A percentile compares a stretch with the other conserved stretches of the same genome.
Conservation (phyloP, 2,888 invertebrate genomes). For the Drosophila subquinaria region DNA sequence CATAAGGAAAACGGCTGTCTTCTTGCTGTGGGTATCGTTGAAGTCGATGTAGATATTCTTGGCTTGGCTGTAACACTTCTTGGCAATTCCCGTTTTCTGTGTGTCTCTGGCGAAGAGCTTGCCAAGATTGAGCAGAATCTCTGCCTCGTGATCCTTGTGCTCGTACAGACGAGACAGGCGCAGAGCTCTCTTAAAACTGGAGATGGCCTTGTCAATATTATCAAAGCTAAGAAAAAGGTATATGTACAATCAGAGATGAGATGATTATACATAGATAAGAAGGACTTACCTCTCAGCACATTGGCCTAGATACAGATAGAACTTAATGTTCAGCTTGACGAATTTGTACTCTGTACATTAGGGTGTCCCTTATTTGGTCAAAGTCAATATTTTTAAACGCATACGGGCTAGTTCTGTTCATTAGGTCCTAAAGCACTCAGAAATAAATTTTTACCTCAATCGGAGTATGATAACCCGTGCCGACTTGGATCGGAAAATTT, state of each 20-base stretch:
- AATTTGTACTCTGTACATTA: constrained; percentile 52
- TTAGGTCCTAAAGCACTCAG: too few species aligned
- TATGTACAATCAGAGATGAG: too few species aligned
- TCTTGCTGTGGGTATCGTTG: constrained; percentile 66
- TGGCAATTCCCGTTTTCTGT: constrained; percentile 63
- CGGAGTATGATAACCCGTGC: too few species aligned
- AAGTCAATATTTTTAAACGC: too few species aligned
- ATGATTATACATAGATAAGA: too few species aligned
- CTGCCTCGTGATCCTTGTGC: constrained; percentile 61
- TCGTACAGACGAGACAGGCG: constrained; percentile 55
- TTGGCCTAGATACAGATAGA: constrained; percentile 60
- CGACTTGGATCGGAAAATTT: too few species aligned
- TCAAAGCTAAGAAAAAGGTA: constrained; percentile 49
- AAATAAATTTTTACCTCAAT: too few species aligned
- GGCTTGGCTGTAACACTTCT: constrained; percentile 69
- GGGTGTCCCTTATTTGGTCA: too few species aligned
- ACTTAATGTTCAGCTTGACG: constrained; percentile 62
- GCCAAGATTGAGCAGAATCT: constrained; percentile 68
- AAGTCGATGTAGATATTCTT: constrained; percentile 71
- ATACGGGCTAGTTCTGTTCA: too few species aligned
- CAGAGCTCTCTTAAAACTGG: constrained; percentile 62
- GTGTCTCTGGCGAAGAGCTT: constrained; percentile 66
- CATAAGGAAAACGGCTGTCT: constrained; percentile 73
- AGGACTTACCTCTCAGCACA: constrained; percentile 65
- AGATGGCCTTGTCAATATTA: constrained; percentile 53